Percentiles rank a stretch among this genome's conserved stretches.
These are phyloP conservation scores for Yponomeuta cagnagella DNA, from an alignment of 2,888 invertebrate genomes.

Conservation along the genomic window DNA sequence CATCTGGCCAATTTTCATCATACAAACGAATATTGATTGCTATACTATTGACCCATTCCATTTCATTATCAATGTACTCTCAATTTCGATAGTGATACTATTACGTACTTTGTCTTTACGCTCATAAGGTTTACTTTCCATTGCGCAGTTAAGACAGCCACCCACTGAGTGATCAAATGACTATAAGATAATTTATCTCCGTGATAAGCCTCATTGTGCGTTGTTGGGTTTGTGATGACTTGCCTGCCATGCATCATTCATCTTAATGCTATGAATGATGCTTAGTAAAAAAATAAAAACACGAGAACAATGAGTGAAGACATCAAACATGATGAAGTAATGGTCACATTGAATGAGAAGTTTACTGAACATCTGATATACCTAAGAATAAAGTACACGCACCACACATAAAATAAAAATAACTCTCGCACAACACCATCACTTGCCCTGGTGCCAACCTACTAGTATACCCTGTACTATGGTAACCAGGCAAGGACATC, in stretches of 20 bases:
- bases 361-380: no score
- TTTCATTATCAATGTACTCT: not conserved
- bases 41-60: conserved; percentile 1
- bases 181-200: conserved; percentile 6
- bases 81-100: not conserved
- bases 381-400: not conserved
- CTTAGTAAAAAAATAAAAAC: no score
- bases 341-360: no score
- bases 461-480: no score
- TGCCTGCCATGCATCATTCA: not conserved
- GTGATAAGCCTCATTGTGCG: not conserved
- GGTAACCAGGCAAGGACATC: no score
- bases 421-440: no score
- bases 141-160: not conserved
- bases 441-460: no score
- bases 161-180: conserved; percentile 3
- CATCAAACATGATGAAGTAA: no score
- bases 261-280: not conserved
- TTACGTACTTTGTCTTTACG: not conserved
- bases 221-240: not conserved
- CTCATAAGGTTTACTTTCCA: not conserved
- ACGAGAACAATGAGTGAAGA: no score
- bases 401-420: no score
- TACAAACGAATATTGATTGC: not conserved
- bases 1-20: not conserved